Percentiles rank a stretch among this genome's conserved stretches.
phyloP scores from a whole-genome alignment of 2,797 vertebrate species.

The Chelidonichthys spinosus region DNA sequence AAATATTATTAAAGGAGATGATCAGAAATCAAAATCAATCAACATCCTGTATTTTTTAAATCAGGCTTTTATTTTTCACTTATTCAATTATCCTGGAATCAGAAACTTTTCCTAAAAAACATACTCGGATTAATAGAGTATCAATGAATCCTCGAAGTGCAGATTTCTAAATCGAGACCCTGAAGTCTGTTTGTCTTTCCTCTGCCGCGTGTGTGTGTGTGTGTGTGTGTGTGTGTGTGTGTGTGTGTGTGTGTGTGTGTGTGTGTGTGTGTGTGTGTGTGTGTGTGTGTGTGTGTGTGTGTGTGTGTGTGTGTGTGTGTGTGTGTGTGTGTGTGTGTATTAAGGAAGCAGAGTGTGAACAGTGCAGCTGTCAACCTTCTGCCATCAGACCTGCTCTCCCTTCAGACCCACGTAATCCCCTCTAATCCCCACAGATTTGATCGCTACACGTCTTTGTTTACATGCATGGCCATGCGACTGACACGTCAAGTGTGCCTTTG shows the following conservation, averaged over 20 bases:
- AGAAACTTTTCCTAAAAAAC: no score
- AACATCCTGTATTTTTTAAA: no score
- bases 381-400: conserved; percentile 59
- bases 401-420: conserved; percentile 68
- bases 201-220: conserved; percentile 10
- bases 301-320: conserved; percentile 28
- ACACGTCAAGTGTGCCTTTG: conserved; percentile 9
- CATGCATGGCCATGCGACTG: conserved; percentile 4
- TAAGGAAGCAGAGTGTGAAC: conserved; percentile 66
- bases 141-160: no score
- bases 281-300: conserved; percentile 19
- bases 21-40: no score
- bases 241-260: conserved; percentile 17
- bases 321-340: conserved; percentile 51
- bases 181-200: conserved; percentile 6
- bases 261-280: conserved; percentile 28
- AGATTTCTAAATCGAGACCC: conserved; percentile 11
- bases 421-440: conserved; percentile 51
- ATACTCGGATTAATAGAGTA: no score
- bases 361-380: conserved; percentile 71
- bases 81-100: no score
- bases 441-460: conserved; percentile 31
- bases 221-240: conserved; percentile 27
- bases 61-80: no score
- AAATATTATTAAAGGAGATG: no score